A percentile compares a stretch with the other conserved stretches of the same genome.
Evolutionary conservation across 1,140 invertebrate genomes (phyloP).

Genomic region (Neelides sp.): DNA sequence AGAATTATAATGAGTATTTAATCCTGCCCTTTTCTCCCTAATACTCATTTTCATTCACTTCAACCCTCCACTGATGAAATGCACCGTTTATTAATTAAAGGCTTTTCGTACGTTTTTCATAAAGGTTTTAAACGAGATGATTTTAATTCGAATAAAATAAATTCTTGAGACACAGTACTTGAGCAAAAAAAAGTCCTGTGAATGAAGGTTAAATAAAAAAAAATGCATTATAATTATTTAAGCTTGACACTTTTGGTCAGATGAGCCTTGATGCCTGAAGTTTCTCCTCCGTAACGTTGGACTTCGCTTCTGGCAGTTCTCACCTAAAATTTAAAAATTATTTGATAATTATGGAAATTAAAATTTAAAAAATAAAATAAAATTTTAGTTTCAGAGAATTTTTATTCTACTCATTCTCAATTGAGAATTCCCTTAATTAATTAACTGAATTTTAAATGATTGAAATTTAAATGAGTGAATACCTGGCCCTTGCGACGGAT

Average conservation of each 20-base stretch:
- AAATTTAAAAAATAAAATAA: conserved; percentile 10
- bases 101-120: no score
- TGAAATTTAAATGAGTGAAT: conserved; percentile 3
- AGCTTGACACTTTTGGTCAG: conserved; percentile 76
- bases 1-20: no score
- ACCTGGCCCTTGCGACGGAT: conserved; percentile 80
- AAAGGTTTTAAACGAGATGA: no score
- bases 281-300: conserved; percentile 69
- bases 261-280: conserved; percentile 76
- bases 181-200: no score
- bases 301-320: conserved; percentile 64
- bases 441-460: not conserved
- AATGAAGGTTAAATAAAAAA: no score
- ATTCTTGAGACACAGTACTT: no score
- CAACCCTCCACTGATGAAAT: no score
- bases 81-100: no score
- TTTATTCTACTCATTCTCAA: not conserved
- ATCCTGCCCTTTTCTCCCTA: no score
- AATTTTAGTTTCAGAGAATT: conserved; percentile 7
- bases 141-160: no score
- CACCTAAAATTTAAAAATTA: conserved; percentile 38
- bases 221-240: conserved; percentile 49
- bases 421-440: not conserved
- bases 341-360: not conserved
- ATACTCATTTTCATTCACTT: no score